Conservation (phyloP, 2,888 invertebrate genomes). For the Xestia rhomboidea region DNA sequence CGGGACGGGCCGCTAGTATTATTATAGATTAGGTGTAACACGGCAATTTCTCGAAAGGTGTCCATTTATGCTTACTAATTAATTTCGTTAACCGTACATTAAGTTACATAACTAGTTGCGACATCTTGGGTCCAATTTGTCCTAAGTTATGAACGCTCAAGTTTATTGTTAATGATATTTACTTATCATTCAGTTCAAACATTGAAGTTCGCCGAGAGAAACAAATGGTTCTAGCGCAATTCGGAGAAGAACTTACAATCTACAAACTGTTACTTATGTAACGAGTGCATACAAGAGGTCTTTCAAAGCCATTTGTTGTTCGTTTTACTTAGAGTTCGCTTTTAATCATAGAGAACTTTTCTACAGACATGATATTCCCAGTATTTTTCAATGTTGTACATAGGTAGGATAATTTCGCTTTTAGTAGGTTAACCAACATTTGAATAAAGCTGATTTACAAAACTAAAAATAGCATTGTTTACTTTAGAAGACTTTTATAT, state of each 20-base stretch:
- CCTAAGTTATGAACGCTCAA: conserved; percentile 23
- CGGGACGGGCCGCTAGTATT: too few relatives aligned
- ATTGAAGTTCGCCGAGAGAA: conserved; percentile 28
- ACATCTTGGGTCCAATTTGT: conserved; percentile 12
- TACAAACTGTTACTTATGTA: conserved; percentile 32
- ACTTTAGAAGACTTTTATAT: neutral
- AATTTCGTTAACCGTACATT: neutral
- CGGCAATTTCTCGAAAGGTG: neutral
- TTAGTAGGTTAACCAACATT: neutral
- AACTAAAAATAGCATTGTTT: neutral
- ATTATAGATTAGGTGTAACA: neutral
- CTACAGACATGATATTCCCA: neutral
- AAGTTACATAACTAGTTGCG: neutral
- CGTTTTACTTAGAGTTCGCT: conserved; percentile 10
- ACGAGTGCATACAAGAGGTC: conserved; percentile 4
- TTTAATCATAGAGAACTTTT: neutral
- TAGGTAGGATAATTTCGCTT: neutral
- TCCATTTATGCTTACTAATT: neutral
- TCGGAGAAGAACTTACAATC: conserved; percentile 30
- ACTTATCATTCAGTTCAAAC: conserved; percentile 35
- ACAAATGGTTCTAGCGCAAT: conserved; percentile 32
- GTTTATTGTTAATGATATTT: conserved; percentile 36
- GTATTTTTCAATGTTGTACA: neutral
- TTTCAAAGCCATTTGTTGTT: conserved; percentile 16
- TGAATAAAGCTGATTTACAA: neutral